phyloP scores from a whole-genome alignment of 2,113 vertebrate species.

The Limnothrissa miodon region DNA sequence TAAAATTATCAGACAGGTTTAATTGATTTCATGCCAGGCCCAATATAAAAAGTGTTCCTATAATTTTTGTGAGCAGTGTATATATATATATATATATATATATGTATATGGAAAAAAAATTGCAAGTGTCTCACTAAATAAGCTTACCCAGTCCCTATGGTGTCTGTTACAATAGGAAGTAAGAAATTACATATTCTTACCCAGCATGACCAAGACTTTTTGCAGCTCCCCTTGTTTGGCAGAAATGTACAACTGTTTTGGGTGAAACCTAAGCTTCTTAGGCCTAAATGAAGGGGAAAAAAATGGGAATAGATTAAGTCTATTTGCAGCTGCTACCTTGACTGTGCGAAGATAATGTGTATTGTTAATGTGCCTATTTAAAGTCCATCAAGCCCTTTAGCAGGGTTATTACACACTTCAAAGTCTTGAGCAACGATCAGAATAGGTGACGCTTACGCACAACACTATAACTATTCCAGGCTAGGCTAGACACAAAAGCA shows the following conservation, averaged over 20 bases:
- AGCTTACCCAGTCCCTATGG: neutral
- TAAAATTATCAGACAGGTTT: no score
- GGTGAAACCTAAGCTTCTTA: constrained; percentile 97
- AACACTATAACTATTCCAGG: no score
- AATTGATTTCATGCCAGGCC: no score
- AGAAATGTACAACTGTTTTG: constrained; percentile 94
- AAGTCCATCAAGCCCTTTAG: neutral
- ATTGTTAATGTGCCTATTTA: neutral
- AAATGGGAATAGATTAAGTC: neutral
- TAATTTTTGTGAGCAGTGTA: no score
- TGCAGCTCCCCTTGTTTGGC: constrained; percentile 96
- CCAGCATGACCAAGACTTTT: constrained; percentile 93
- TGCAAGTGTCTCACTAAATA: neutral
- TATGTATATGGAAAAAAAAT: neutral
- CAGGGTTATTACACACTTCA: no score
- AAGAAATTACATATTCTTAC: constrained; percentile 59
- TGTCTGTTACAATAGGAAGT: neutral
- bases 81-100: no score
- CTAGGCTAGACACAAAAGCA: no score
- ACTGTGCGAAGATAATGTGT: neutral
- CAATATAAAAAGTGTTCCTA: no score
- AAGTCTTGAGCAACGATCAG: neutral
- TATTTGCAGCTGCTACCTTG: neutral
- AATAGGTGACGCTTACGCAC: neutral
- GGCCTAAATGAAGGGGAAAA: constrained; percentile 69